Evolutionary conservation across 2,888 invertebrate genomes (phyloP), one percentile per base, ranked within the genome.

Genomic region (Sphaeridia pumilis): DNA sequence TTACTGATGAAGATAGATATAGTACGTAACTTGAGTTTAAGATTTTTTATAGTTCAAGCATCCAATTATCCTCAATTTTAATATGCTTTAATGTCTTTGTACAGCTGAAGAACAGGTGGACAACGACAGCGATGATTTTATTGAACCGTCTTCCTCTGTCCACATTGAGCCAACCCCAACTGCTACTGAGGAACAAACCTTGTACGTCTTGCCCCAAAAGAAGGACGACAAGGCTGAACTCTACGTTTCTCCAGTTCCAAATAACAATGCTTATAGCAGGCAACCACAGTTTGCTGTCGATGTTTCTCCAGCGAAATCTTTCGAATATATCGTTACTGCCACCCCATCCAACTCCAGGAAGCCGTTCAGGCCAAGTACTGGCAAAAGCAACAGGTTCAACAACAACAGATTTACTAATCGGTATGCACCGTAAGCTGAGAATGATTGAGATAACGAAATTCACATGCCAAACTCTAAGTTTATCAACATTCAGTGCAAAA

Each of bases 281-380:
- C 60, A 61, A 22, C 63, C 65, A 1, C 61, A 63, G 42, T 45
- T 65, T n/a, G 63, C 58, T 43, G 65, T 65, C 0, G 65, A 65
- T 28, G 53, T 65, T 36, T 55, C 59, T 21, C 63, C 65, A n/a
- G 65, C 63, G 4, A 65, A 63, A 49, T 58, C 60, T 2, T 58
- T 63, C 14, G 63, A 61, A 36, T 59, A 54, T 31, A 57, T 61
- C 41, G 64, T 65, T 0, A 65, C 64, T 21, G 63, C 63, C 20
- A 65, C 64, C 1, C 64, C 64, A 35, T n/a, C n/a, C n/a, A n/a
- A n/a, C n/a, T 47, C 52, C 22, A 55, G 63, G 24, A 65, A 65
- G 49, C 56, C 52, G 20, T 61, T 58, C 38, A 43, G 61, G 47
- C 58, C 53, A 27, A 27, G 28, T 3, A 25, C 46, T 27, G 52